phyloP scores from a whole-genome alignment of 2,113 vertebrate species.

The Toxostoma redivivum region DNA sequence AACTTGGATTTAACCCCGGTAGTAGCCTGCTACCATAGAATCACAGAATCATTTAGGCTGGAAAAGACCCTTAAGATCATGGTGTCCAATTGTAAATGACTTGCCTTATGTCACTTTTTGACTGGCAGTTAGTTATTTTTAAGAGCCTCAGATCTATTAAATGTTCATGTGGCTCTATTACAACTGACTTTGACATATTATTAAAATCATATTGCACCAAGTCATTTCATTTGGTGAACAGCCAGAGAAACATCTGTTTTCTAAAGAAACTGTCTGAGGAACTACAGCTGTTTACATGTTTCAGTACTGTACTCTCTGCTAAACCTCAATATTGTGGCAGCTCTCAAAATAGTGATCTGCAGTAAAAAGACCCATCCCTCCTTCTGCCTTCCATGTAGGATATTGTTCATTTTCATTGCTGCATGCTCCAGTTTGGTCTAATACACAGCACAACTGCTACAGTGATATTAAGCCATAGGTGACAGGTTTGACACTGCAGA shows the following conservation, averaged over 20 bases:
- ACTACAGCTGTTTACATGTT: neutral
- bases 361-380: neutral
- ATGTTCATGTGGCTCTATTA: neutral
- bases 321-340: neutral
- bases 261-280: neutral
- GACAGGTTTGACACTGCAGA: neutral
- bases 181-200: neutral
- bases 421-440: neutral
- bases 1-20: neutral
- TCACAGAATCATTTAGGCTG: neutral
- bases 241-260: neutral
- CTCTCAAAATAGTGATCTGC: neutral
- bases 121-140: neutral
- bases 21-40: neutral
- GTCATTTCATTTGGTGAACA: neutral
- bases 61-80: neutral
- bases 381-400: neutral
- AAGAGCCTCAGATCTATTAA: neutral
- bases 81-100: neutral
- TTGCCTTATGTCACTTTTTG: neutral
- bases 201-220: neutral
- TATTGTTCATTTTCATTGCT: neutral
- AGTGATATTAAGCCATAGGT: neutral
- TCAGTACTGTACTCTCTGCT: neutral
- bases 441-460: neutral